These are phyloP conservation scores for Lycia hirtaria DNA, from an alignment of 2,888 invertebrate genomes.

Conservation along the genomic window DNA sequence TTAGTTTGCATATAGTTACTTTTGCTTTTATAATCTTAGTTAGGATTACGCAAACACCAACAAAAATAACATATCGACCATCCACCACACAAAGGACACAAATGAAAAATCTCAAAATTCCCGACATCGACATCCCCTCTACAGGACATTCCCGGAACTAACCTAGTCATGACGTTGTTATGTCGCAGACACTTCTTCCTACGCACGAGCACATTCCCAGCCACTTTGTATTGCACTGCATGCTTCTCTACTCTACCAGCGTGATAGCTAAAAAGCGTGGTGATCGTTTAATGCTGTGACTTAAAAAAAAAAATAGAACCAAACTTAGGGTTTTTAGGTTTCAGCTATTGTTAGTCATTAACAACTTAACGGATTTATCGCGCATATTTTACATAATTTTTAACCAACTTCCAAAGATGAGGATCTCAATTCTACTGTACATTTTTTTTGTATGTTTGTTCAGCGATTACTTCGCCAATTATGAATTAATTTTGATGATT, in stretches of 20 bases:
- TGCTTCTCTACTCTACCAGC: constrained; percentile 79
- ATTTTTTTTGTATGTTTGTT: no score
- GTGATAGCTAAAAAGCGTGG: constrained; percentile 74
- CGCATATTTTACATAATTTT: no score
- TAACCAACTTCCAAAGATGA: no score
- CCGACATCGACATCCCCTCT: constrained; percentile 41
- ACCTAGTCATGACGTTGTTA: constrained; percentile 82
- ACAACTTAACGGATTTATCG: no score
- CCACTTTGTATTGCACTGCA: constrained; percentile 77
- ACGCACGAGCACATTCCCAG: constrained; percentile 71
- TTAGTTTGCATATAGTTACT: no score
- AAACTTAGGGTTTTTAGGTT: no score
- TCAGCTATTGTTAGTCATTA: no score
- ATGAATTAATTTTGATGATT: no score
- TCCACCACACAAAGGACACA: constrained; percentile 26
- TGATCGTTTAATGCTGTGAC: constrained; percentile 13
- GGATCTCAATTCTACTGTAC: no score
- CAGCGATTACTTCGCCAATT: no score
- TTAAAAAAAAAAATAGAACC: background rate
- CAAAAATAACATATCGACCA: constrained; percentile 8
- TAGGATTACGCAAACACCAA: background rate
- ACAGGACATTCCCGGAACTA: constrained; percentile 53
- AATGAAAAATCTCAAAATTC: constrained; percentile 15
- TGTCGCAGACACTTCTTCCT: constrained; percentile 77
- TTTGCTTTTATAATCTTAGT: no score